These are phyloP conservation scores for Nycticorax nycticorax DNA, from an alignment of 2,113 vertebrate species.

Conservation along the genomic window DNA sequence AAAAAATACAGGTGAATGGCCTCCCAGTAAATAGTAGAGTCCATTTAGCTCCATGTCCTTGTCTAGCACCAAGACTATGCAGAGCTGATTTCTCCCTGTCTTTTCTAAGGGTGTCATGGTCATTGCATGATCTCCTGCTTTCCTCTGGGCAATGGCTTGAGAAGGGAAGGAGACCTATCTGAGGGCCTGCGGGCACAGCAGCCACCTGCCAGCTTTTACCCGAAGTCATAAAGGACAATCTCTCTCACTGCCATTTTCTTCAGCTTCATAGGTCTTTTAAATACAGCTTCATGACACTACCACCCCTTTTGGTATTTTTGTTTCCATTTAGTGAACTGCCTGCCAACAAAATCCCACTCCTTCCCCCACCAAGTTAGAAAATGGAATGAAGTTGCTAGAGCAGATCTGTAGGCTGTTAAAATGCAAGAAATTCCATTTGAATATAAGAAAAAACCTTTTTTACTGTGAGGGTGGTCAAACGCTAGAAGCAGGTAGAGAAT, in stretches of 20 bases:
- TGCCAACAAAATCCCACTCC: not conserved
- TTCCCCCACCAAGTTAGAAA: not conserved
- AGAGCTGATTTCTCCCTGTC: not conserved
- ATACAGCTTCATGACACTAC: not conserved
- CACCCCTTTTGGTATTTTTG: not conserved
- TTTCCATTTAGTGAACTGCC: not conserved
- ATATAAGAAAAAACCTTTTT: not conserved
- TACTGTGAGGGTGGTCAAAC: not conserved
- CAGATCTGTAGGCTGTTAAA: not conserved
- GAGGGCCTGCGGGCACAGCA: rapidly evolving
- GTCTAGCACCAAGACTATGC: not conserved
- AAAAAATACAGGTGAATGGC: not conserved
- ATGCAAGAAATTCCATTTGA: not conserved
- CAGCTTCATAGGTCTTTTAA: not conserved
- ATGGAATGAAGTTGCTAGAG: not conserved
- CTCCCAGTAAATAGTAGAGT: not conserved
- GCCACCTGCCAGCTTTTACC: not conserved
- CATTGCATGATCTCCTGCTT: not conserved
- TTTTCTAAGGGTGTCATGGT: not conserved
- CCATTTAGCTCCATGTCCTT: not conserved
- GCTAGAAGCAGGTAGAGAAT: not conserved
- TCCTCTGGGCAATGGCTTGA: not conserved
- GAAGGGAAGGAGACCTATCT: not conserved
- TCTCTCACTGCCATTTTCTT: not conserved
- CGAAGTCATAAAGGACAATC: not conserved